These are phyloP conservation scores for Cyclina sinensis DNA, from an alignment of 1,140 invertebrate genomes.

Conservation along the genomic window DNA sequence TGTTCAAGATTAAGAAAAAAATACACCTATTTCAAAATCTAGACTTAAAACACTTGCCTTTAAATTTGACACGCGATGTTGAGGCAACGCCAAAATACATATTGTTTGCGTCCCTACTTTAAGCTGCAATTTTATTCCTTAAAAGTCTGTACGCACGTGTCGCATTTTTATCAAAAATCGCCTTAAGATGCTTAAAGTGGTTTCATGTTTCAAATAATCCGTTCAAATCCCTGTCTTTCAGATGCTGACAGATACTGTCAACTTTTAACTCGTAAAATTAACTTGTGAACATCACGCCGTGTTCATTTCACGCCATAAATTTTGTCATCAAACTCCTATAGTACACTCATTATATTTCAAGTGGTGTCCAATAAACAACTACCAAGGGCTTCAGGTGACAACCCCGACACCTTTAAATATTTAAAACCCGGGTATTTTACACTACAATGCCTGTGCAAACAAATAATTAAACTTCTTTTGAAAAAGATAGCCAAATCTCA, in stretches of 20 bases:
- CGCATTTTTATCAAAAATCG: background rate
- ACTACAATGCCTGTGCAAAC: constrained; percentile 57
- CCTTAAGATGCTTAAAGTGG: constrained; percentile 31
- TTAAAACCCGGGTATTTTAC: constrained; percentile 55
- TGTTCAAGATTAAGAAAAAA: too few relatives aligned
- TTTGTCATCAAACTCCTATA: constrained; percentile 17
- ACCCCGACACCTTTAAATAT: constrained; percentile 45
- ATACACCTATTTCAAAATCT: too few relatives aligned
- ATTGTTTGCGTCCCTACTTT: background rate
- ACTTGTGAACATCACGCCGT: constrained; percentile 47
- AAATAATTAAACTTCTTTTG: constrained; percentile 65
- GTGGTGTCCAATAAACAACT: constrained; percentile 41
- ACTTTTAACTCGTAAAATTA: constrained; percentile 64
- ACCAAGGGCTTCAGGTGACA: constrained; percentile 44
- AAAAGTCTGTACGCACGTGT: constrained; percentile 10
- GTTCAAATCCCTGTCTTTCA: background rate
- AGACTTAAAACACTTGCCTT: too few relatives aligned
- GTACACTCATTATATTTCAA: constrained; percentile 42
- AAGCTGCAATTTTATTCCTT: background rate
- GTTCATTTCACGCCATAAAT: constrained; percentile 64
- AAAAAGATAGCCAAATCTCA: constrained; percentile 52
- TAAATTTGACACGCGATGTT: too few relatives aligned
- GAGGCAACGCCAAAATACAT: too few relatives aligned
- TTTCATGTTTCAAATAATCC: constrained; percentile 45
- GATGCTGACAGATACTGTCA: constrained; percentile 11